Percentiles rank a stretch among this genome's conserved stretches.
Conservation (phyloP, 2,797 vertebrate genomes). For the Oreortyx pictus region DNA sequence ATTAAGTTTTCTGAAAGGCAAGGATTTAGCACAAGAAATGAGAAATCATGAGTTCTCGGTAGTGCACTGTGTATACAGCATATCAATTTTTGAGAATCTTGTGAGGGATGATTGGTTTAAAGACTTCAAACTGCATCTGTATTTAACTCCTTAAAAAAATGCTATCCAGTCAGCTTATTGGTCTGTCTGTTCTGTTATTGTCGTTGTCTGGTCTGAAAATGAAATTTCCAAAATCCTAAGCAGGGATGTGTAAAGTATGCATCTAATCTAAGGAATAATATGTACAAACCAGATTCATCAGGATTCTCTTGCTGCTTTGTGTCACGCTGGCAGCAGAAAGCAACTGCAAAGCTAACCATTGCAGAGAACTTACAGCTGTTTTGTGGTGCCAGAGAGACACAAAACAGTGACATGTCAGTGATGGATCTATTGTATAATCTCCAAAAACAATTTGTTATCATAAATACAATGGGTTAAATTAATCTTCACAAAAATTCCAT, state of each 20-base stretch:
- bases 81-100: constrained; percentile 42
- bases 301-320: neutral
- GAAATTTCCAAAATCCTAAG: neutral
- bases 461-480: constrained; percentile 7
- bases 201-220: neutral
- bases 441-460: constrained; percentile 11
- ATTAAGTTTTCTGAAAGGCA: constrained; percentile 8
- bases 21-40: neutral
- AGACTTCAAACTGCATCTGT: constrained; percentile 25
- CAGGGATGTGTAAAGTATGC: neutral
- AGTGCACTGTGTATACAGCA: neutral
- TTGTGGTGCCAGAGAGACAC: neutral
- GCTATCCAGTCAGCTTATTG: neutral
- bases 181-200: constrained; percentile 21
- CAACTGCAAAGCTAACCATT: neutral
- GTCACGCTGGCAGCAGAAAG: constrained; percentile 27
- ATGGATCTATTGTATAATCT: neutral
- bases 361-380: constrained; percentile 8
- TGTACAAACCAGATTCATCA: neutral
- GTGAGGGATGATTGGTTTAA: neutral
- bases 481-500: neutral
- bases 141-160: neutral
- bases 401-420: neutral
- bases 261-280: constrained; percentile 1
- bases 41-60: neutral